Evolutionary conservation across 2,888 invertebrate species (phyloP).

Genomic region (Andricus quercusramuli): DNA sequence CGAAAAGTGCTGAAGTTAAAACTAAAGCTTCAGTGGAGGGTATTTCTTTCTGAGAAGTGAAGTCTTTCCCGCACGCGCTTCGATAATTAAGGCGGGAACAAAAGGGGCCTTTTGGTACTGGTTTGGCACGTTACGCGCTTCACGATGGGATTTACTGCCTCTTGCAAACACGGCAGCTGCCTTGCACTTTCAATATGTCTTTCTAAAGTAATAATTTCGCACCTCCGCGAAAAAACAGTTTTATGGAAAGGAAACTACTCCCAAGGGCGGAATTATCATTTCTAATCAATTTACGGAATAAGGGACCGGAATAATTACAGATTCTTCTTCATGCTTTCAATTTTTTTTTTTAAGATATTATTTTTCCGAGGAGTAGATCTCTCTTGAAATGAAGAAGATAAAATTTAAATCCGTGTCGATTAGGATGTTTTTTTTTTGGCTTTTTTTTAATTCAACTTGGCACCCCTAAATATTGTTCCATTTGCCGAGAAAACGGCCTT

Average conservation of each 20-base stretch:
- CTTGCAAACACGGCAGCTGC: conserved; percentile 54
- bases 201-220: conserved; percentile 34
- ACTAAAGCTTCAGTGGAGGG: conserved; percentile 43
- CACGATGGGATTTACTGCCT: conserved; percentile 54
- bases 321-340: no score
- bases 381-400: no score
- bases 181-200: conserved; percentile 5
- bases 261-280: not conserved
- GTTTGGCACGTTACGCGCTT: conserved; percentile 55
- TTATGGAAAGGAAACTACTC: not conserved
- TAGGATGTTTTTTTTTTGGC: no score
- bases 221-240: conserved; percentile 14
- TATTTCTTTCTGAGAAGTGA: conserved; percentile 54
- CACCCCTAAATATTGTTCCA: no score
- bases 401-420: no score
- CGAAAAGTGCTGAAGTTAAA: conserved; percentile 12
- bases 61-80: conserved; percentile 56
- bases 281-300: no score
- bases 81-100: conserved; percentile 59
- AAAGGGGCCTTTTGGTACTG: conserved; percentile 54
- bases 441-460: no score
- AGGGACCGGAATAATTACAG: no score
- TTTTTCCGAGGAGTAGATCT: no score
- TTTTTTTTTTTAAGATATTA: no score
- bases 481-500: no score